These are phyloP conservation scores for Oncorhynchus nerka DNA, from an alignment of 2,113 vertebrate genomes.

Conservation along the genomic window DNA sequence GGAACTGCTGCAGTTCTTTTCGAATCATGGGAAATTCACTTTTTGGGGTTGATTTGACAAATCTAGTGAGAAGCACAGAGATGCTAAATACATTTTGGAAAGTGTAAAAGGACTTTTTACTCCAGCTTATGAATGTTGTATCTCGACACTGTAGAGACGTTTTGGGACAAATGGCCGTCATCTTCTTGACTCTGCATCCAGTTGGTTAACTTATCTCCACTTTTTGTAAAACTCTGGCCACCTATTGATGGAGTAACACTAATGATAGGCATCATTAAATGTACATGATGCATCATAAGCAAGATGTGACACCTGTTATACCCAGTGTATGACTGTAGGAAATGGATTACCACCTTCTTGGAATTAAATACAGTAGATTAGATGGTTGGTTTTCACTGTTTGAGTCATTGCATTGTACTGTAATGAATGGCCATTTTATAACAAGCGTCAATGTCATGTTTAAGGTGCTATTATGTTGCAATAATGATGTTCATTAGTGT, in stretches of 20 bases:
- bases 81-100: constrained; percentile 38
- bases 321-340: not conserved
- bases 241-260: not conserved
- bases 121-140: constrained; percentile 60
- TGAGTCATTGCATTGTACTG: not conserved
- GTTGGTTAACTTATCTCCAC: not conserved
- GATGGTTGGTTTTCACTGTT: not conserved
- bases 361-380: not conserved
- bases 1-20: constrained; percentile 24
- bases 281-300: not conserved
- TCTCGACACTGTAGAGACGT: constrained; percentile 28
- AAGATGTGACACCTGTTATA: constrained; percentile 9
- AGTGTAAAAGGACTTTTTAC: constrained; percentile 49
- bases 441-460: not conserved
- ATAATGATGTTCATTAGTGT: not conserved
- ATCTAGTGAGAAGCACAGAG: constrained; percentile 19
- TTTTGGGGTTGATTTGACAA: constrained; percentile 53
- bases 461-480: not conserved
- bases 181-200: not conserved
- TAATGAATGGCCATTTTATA: not conserved
- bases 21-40: constrained; percentile 58
- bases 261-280: not conserved
- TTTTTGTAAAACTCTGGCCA: not conserved
- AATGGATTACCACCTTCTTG: not conserved
- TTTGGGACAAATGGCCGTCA: constrained; percentile 29